phyloP scores from a whole-genome alignment of 53 echinoderm and acorn worm species.

The Pentamera pediparva region DNA sequence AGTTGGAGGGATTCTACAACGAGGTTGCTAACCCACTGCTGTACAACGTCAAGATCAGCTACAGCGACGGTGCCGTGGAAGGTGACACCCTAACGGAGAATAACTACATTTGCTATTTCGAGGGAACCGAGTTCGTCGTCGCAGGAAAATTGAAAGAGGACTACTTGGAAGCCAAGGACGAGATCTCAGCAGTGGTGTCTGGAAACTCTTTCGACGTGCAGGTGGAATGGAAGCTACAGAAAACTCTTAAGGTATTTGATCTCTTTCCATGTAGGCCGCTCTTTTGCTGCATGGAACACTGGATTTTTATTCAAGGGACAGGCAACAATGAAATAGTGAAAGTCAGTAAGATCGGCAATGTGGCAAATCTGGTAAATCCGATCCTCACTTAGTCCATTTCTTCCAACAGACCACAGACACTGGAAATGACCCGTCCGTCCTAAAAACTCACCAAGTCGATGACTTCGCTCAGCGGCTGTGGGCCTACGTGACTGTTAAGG shows the following conservation, averaged over 20 bases:
- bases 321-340: too few species aligned
- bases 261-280: too few species aligned
- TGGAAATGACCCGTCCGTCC: background rate
- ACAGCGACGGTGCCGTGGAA: constrained; percentile 49
- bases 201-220: constrained; percentile 19
- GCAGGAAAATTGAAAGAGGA: constrained; percentile 71
- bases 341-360: too few species aligned
- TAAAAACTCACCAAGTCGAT: constrained; percentile 50
- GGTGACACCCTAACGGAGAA: constrained; percentile 54
- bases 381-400: too few species aligned
- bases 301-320: too few species aligned
- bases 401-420: too few species aligned
- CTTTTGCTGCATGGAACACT: too few species aligned
- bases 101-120: constrained; percentile 68
- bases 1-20: constrained; percentile 87
- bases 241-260: too few species aligned
- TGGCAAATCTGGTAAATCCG: too few species aligned
- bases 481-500: constrained; percentile 88
- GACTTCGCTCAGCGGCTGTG: constrained; percentile 83
- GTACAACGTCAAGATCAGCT: constrained; percentile 59
- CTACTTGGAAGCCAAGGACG: constrained; percentile 8
- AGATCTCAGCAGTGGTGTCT: background rate
- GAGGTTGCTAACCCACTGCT: constrained; percentile 90
- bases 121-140: constrained; percentile 81
- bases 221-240: constrained; percentile 1